A percentile compares a stretch with the other conserved stretches of the same genome.
Conservation (phyloP, 1,140 invertebrate species). For the Coptotermes formosanus region DNA sequence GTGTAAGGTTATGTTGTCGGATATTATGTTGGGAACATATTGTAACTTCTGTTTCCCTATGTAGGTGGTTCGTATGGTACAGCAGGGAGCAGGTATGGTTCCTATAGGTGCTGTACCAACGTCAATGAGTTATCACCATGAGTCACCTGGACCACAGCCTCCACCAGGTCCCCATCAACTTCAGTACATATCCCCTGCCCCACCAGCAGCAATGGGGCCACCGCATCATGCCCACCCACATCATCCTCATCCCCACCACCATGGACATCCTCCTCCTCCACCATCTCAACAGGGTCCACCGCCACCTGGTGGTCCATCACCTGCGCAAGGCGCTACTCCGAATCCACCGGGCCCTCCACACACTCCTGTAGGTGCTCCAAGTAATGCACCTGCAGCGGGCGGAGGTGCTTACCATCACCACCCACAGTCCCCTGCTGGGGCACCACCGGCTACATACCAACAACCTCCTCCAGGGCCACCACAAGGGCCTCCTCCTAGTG, state of each 20-base stretch:
- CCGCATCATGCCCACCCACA: conserved; percentile 40
- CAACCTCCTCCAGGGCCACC: conserved; percentile 29
- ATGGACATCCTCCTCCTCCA: conserved; percentile 56
- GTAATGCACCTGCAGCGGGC: conserved; percentile 44
- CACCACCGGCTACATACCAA: conserved; percentile 21
- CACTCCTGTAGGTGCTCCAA: conserved; percentile 42
- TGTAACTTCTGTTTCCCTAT: neutral
- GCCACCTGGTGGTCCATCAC: conserved; percentile 47
- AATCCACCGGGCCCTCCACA: conserved; percentile 51
- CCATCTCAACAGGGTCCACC: conserved; percentile 62
- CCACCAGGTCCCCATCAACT: conserved; percentile 51
- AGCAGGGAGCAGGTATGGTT: conserved; percentile 41
- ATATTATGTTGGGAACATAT: neutral
- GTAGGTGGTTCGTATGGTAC: conserved; percentile 57
- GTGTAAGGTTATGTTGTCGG: too few relatives aligned
- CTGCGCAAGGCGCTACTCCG: conserved; percentile 46
- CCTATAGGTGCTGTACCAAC: conserved; percentile 39
- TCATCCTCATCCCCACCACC: conserved; percentile 45
- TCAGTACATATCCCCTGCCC: conserved; percentile 57
- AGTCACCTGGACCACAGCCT: conserved; percentile 47
- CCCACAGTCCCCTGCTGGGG: conserved; percentile 2
- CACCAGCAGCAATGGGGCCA: conserved; percentile 37
- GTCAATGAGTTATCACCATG: conserved; percentile 53
- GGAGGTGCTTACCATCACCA: conserved; percentile 38
- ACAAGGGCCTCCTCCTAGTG: conserved; percentile 19